Conservation (phyloP, 2,113 vertebrate species). For the Cinclus cinclus region DNA sequence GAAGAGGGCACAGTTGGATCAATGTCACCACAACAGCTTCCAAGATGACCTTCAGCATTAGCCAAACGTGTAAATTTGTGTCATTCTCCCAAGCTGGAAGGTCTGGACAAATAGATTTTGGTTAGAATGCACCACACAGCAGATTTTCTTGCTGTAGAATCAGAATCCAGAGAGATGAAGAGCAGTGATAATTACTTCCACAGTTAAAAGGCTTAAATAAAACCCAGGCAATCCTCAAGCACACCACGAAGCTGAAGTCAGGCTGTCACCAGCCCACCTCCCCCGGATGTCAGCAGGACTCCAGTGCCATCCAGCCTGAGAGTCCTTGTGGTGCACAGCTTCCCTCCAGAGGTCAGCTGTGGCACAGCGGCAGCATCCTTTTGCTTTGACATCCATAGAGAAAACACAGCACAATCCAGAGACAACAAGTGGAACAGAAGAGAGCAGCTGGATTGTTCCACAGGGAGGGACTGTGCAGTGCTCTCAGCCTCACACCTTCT, state of each 20-base stretch:
- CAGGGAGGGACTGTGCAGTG: not conserved
- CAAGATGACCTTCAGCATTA: not conserved
- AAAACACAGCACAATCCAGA: not conserved
- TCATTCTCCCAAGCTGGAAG: not conserved
- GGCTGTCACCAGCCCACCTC: not conserved
- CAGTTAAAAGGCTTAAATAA: not conserved
- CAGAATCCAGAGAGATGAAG: not conserved
- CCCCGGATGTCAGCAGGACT: not conserved
- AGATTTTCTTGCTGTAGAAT: not conserved
- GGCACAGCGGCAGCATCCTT: not conserved
- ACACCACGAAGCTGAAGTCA: not conserved
- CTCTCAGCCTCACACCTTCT: not conserved
- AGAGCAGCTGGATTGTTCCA: not conserved
- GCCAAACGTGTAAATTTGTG: not conserved
- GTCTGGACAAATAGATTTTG: not conserved
- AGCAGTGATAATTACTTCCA: not conserved
- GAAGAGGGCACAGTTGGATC: not conserved
- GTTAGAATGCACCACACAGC: not conserved
- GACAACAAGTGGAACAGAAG: not conserved
- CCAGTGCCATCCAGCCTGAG: not conserved
- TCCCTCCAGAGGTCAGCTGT: not conserved
- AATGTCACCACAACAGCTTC: not conserved
- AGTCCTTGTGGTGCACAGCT: not conserved
- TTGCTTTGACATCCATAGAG: not conserved
- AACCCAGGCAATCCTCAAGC: not conserved